Conservation (phyloP, 1,140 invertebrate species). For the Drosophila sucinea region DNA sequence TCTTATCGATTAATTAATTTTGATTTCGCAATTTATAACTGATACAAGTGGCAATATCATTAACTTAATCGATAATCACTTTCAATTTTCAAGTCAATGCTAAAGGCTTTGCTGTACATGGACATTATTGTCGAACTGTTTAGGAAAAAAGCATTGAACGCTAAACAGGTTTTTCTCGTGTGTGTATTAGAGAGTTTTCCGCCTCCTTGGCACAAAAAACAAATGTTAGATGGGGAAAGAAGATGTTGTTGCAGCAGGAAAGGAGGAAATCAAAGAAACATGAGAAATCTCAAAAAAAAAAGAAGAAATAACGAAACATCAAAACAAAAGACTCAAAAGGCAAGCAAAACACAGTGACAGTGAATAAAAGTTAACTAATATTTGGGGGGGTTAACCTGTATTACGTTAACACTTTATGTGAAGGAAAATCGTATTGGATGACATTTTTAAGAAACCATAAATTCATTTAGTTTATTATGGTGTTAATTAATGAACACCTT, state of each 20-base stretch:
- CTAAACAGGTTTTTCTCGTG: conserved; percentile 80
- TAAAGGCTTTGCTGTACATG: not conserved
- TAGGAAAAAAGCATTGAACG: conserved; percentile 73
- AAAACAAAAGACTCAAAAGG: not conserved
- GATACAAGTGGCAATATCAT: too few species aligned
- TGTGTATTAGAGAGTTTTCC: conserved; percentile 59
- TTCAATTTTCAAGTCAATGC: not conserved
- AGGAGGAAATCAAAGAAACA: not conserved
- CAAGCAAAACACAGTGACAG: not conserved
- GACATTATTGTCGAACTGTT: not conserved
- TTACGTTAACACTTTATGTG: too few species aligned
- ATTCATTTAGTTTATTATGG: too few species aligned
- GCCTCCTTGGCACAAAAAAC: conserved; percentile 60
- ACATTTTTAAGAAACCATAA: not conserved
- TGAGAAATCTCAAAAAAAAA: not conserved
- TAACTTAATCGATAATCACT: not conserved
- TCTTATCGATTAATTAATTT: too few species aligned
- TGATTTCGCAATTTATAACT: too few species aligned
- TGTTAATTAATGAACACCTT: not conserved
- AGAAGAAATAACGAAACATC: too few species aligned
- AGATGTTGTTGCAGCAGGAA: not conserved
- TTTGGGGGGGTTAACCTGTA: too few species aligned
- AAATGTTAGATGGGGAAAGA: conserved; percentile 1
- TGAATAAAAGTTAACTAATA: not conserved
- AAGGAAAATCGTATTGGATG: too few species aligned